Conservation (phyloP, 2,113 vertebrate species). For the Galemys pyrenaicus region DNA sequence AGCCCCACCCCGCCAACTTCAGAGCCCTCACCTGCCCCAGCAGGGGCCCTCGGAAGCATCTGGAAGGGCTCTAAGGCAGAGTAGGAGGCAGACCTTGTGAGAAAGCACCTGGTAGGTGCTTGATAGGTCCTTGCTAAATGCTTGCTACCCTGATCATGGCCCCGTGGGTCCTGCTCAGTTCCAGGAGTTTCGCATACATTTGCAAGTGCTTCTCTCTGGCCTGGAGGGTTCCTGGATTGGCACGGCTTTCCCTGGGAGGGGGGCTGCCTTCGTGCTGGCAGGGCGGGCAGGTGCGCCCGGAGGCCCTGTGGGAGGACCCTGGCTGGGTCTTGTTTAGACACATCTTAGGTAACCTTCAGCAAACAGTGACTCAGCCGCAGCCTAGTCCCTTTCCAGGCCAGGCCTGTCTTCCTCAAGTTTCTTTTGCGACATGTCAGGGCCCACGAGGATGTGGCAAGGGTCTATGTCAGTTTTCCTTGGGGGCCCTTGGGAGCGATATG, state of each 20-base stretch:
- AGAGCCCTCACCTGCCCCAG: neutral
- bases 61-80: neutral
- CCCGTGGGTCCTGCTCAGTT: neutral
- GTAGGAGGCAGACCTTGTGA: neutral
- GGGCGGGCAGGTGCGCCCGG: conserved; percentile 5
- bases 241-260: neutral
- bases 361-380: conserved; percentile 65
- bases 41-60: neutral
- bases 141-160: neutral
- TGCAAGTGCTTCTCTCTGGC: neutral
- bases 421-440: conserved; percentile 49
- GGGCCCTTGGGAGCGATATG: neutral
- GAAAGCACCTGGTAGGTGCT: neutral
- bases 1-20: neutral
- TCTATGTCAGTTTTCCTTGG: conserved; percentile 52
- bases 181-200: neutral
- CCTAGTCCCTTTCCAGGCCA: neutral
- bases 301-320: neutral
- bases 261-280: conserved; percentile 17
- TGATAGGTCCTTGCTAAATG: neutral
- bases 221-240: neutral
- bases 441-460: neutral
- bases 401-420: conserved; percentile 50
- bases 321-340: conserved; percentile 56
- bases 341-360: conserved; percentile 63